Evolutionary conservation across 2,888 invertebrate genomes (phyloP), one percentile per base, ranked within the genome.

Genomic region (Leptinotarsa peninsularis): DNA sequence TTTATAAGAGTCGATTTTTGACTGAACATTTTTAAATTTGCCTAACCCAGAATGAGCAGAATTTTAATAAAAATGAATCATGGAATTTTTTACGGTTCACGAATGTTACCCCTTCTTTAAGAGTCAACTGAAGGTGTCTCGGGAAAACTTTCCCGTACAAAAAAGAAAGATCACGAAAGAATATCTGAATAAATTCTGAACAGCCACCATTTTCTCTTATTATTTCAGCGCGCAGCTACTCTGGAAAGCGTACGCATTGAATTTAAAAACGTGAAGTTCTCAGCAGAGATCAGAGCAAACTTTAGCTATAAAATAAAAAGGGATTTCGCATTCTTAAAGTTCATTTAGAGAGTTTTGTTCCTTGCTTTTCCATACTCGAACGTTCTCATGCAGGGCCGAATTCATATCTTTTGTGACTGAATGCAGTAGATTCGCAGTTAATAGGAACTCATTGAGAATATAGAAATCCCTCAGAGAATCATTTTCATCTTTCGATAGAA

Each of bases 301-400:
- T 79, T 77, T 67, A 60, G 76, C 77, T 74, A 79, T 78, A 69
- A 77, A 78, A 79, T 78, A 78, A 79, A 79, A 79, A 77, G 76
- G 75, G 77, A 79, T 77, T 79, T 77, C 79, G 72, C 76, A 78
- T 79, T 75, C 76, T 76, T 73, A 77, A 78, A 78, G 76, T 79
- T 77, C 78, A 77, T 79, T 78, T 76, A 73, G 75, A 78, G 71
- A 73, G 74, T 76, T 77, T 76, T 60, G 60, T 13, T 27, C 18
- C 15, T 27, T 27, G 15, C 27, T 60, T 21, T 17, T 10, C 23
- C 60, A 21, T 60, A 21, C 27, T 27, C 27, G 17, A 18, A 23
- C 4, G 4, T 60, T 27, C 27, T 15, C 14, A 27, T 27, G 15
- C 21, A 60, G 60, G 60, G 17, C 60, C 21, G 60, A 15, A 60